Evolutionary conservation across 2,113 vertebrate genomes (phyloP), one percentile per base, ranked within the genome.

Genomic region (Silurus glanis): DNA sequence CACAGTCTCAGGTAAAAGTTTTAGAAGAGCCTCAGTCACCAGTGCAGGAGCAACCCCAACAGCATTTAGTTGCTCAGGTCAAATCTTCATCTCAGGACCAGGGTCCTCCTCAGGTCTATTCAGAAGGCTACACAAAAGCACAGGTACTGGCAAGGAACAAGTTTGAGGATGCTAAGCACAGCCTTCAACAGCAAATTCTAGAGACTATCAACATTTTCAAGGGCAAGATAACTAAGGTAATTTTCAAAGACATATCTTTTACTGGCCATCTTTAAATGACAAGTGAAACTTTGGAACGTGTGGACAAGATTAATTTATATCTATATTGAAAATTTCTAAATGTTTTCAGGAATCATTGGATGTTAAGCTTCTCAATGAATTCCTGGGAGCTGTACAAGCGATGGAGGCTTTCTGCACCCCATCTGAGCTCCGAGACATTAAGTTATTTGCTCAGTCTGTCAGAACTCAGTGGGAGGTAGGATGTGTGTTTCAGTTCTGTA

Each of bases 401-500:
- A 94, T 98, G 95, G 97, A 97, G 92, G 93, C 88, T 25, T 92
- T 94, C 88, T 97, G 95, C 9, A 92, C 94, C 0, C 91, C 94
- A 4, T 87, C 88, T 0, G 95, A 94, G 87, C 95, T 95, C 81
- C 85, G 90, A 82, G 91, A 93, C 61, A 94, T 97, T 93, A 96
- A 96, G 90, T 93, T 95, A 84, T 95, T 95, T 89, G 95, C 95
- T 58, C 92, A 93, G 88, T 95, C 95, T 5, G 90, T 96, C 80
- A 89, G 90, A 72, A 92, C 92, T 79, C 96, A 95, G 92, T 99
- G 98, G 98, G 95, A 98, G 97, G 98, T 99, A 87, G 10, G 88
- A 9, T 21, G 49, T 28, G 21, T 83, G 61, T 66, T n/a, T 37
- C 16, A 6, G 17, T 23, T 56, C 51, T 72, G 66, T 72, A 10